Percentiles rank a stretch among this genome's conserved stretches.
These are phyloP conservation scores for Drosophila tristis DNA, from an alignment of 1,140 invertebrate genomes.

Conservation along the genomic window DNA sequence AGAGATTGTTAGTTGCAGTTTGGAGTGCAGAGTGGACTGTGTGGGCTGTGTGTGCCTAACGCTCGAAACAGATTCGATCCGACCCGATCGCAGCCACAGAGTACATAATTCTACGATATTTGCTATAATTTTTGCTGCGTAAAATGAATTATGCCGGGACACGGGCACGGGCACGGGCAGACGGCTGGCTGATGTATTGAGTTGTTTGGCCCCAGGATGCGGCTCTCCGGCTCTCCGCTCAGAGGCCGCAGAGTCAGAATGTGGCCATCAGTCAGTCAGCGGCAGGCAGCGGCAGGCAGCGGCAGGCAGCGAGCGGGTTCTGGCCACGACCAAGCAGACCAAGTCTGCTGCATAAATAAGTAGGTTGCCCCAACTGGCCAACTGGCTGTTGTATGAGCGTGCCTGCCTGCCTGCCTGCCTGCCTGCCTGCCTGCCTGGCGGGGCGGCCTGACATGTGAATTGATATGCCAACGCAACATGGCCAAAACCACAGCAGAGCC, in stretches of 20 bases:
- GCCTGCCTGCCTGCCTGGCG: conserved; percentile 9
- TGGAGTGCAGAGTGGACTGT: background rate
- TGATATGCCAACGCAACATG: conserved; percentile 77
- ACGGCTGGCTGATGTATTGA: conserved; percentile 70
- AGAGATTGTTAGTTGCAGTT: background rate
- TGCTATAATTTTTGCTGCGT: conserved; percentile 73
- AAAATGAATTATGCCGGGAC: conserved; percentile 71
- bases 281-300: conserved; percentile 9
- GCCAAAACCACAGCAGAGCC: conserved; percentile 46
- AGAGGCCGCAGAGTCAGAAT: conserved; percentile 48
- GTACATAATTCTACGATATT: conserved; percentile 73
- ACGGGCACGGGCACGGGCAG: conserved; percentile 19
- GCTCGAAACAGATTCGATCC: background rate
- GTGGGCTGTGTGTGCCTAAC: conserved; percentile 32
- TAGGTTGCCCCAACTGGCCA: conserved; percentile 54
- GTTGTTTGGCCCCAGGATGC: conserved; percentile 75
- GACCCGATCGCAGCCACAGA: conserved; percentile 6
- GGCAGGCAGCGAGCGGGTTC: conserved; percentile 1
- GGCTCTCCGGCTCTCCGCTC: conserved; percentile 1
- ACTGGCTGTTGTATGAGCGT: conserved; percentile 28
- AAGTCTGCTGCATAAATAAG: conserved; percentile 74
- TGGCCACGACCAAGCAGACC: conserved; percentile 23
- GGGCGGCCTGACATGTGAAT: conserved; percentile 74
- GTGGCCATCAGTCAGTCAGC: conserved; percentile 68
- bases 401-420: conserved; percentile 31